Base-by-base conservation (phyloP, 2,888 invertebrate species). In the Cynaeus angustus region DNA sequence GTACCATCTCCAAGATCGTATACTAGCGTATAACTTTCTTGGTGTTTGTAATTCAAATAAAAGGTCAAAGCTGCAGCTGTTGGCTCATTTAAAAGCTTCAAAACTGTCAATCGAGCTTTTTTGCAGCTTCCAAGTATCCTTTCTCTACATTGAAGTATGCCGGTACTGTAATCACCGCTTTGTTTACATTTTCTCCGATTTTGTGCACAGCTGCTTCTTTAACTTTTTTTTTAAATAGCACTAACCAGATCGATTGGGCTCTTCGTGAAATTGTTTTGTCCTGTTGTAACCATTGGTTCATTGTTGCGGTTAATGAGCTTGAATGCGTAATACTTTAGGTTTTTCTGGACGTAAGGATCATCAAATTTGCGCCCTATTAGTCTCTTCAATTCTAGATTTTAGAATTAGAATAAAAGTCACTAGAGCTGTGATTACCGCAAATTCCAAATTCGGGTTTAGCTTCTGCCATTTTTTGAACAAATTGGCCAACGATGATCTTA, bases 1-100 rank as follows among this genome's bases (percentile, higher is more conserved):
- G 78, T 78, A 10, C 78, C 78, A 10, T 77, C 77, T 4, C 78
- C 79, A 13, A 78, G 73, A 69, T 79, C 79, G 50, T 73, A 78
- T 37, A 78, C 75, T 9, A 77, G 41, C 12, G 77, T 64, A 30
- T 74, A 73, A 72, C 12, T 58, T 26, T 10, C 12, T 9, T 9
- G 2, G 43, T 3, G 28, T 28, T 53, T 33, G 6, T 1, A 1
- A 21, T 41, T 28, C 12, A 43, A 10, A 37, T 66, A 66, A 28
- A 26, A 66, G 33, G 26, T 30, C 14, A 62, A 55, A 12, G 64
- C 69, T 6, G 69, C 64, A 5, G 68, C 68, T 21, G 62, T 68
- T 28, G 68, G 68, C 21, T 68, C 62, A 13, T 68, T 68, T 13
- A 68, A 37, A 12, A 68, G 38, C 37, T 62, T 68, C 7, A 69